Base-by-base conservation (phyloP, 1,140 invertebrate species). In the Trichogramma pretiosum region DNA sequence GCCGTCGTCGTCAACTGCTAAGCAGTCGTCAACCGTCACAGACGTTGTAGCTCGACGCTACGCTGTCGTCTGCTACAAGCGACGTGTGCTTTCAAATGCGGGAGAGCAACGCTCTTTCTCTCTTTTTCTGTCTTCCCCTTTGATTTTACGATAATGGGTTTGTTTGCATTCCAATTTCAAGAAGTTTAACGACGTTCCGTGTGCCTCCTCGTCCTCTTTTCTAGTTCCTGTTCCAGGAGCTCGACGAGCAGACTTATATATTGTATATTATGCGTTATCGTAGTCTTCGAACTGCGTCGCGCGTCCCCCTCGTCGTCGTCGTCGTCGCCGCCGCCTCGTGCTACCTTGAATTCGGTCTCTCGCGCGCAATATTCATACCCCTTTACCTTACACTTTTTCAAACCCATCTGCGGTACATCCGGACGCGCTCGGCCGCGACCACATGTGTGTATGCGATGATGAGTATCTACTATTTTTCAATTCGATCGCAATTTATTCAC, bases 151-250 rank as follows among this genome's bases (percentile, higher is more conserved):
- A 60, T 68, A 68, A 70, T 68, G 55, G 62, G 59, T 65, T 68
- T 63, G 65, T 68, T 67, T 68, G 65, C 55, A 61, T 67, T 64
- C 56, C 60, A 65, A 63, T 67, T 68, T 60, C 51, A 60, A 65
- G 56, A 62, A 67, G 56, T 62, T 60, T 58, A 60, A 61, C 58
- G 53, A 59, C 55, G 55, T 60, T n/a, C n/a, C n/a, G n/a, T 53
- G 57, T 56, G 32, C 43, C 42, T 26, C 43, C 32, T 37, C 22
- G 35, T 39, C 14, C 37, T 26, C 33, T 17, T 24, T 18, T 26
- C 23, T n/a, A 40, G 19, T 34, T n/a, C n/a, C n/a, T n/a, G n/a
- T n/a, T n/a, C n/a, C n/a, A n/a, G n/a, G n/a, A n/a, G n/a, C n/a
- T n/a, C n/a, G n/a, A n/a, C n/a, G n/a, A n/a, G n/a, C n/a, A n/a